These are phyloP conservation scores for Lonchura striata DNA, from an alignment of 2,113 vertebrate species.

Conservation along the genomic window DNA sequence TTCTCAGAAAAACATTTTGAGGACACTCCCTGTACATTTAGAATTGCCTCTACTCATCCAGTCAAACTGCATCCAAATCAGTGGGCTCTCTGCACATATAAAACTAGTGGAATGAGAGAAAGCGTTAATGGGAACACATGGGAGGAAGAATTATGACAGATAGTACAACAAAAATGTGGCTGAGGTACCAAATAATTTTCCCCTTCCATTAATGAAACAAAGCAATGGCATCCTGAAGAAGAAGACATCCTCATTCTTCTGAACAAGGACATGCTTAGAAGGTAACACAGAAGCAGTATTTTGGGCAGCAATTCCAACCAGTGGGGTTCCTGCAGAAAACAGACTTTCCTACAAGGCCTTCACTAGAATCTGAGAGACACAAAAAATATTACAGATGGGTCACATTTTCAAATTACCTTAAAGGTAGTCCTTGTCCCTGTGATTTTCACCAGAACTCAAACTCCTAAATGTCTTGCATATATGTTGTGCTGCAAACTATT, in stretches of 20 bases:
- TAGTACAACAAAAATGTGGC: background rate
- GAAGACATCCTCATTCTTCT: background rate
- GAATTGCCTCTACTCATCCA: background rate
- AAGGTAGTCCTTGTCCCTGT: background rate
- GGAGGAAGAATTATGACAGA: background rate
- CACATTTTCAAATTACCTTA: background rate
- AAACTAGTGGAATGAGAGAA: background rate
- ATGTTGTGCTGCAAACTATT: background rate
- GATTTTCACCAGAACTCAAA: constrained; percentile 16
- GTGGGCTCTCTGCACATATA: background rate
- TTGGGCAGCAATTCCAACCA: background rate
- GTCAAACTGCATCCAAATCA: background rate
- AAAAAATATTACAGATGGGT: background rate
- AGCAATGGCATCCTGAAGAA: background rate
- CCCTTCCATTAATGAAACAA: background rate
- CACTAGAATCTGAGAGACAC: background rate
- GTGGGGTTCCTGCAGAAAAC: background rate
- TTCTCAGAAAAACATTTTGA: background rate
- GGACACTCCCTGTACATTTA: background rate
- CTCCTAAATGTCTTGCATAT: background rate
- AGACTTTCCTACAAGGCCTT: background rate
- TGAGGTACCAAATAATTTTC: background rate
- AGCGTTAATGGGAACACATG: background rate
- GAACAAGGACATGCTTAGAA: background rate
- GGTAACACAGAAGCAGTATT: background rate